Base-by-base conservation (phyloP, 2,113 vertebrate genomes). In the Brachyhypopomus gauderio region DNA sequence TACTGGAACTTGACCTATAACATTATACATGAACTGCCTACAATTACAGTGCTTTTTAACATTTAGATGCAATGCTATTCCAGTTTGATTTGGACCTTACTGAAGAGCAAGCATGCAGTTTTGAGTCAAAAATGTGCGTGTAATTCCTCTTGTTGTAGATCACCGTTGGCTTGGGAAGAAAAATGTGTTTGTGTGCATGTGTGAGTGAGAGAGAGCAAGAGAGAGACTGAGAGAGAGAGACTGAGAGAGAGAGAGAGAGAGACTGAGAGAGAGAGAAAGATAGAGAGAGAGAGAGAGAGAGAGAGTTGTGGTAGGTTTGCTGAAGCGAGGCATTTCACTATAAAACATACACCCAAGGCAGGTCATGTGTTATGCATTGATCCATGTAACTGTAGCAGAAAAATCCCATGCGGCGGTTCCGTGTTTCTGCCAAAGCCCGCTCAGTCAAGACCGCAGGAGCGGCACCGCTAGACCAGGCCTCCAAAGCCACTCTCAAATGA, bases 321-420 rank as follows among this genome's bases (percentile, higher is more conserved):
- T 89, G 86, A 83, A 89, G 91, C 85, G 77, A 88, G 83, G 77
- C 89, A 86, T 88, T 89, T 86, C 85, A 74, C 84, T 75, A 85
- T 81, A 88, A 85, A 90, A 90, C 85, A 82, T 74, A 75, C 20
- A 86, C 88, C 88, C 82, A 64, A 84, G 89, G 88, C 89, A 85
- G 84, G 81, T 85, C 87, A 74, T 87, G 84, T 78, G 85, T 82
- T 85, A 85, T 25, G 85, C 88, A 84, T 83, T 88, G 86, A 89
- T 85, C 87, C 89, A 77, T 90, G 86, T 87, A 89, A 92, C 83
- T 87, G 89, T 66, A 85, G 86, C 84, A 79, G 77, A 80, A 88
- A 91, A 90, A 88, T 38, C 80, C 83, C 85, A 76, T 83, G 67
- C 6, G 6, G 79, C n/a, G 69, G 78, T 59, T 80, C 81, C 75